phyloP scores from a whole-genome alignment of 2,888 invertebrate species.

The Tetragonula carbonaria region DNA sequence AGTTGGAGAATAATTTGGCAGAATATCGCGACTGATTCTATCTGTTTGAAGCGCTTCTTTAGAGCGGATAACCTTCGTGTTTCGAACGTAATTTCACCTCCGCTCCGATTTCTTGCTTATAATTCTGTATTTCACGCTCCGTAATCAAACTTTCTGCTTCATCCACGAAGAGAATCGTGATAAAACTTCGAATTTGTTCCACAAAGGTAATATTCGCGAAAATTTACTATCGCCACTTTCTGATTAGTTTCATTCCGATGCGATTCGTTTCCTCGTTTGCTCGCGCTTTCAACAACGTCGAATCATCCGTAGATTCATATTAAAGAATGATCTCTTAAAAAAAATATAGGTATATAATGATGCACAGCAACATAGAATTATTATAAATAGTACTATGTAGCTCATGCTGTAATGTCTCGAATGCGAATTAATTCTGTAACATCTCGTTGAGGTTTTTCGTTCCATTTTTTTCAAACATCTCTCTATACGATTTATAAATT shows the following conservation, averaged over 20 bases:
- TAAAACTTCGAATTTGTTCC: slow-evolving; percentile 10
- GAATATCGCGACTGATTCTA: neutral
- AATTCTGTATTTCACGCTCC: slow-evolving; percentile 11
- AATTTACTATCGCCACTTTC: neutral
- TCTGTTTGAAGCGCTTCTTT: neutral
- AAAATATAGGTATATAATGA: too few relatives aligned
- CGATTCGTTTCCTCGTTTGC: neutral
- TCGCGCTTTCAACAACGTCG: too few relatives aligned
- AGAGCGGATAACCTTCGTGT: neutral
- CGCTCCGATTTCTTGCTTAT: slow-evolving; percentile 2
- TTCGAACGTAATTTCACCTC: neutral
- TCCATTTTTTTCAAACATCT: neutral
- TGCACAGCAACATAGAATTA: too few relatives aligned
- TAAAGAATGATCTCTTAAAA: neutral
- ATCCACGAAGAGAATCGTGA: neutral
- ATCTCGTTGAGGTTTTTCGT: neutral
- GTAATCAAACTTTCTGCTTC: slow-evolving; percentile 16
- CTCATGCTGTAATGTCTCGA: too few relatives aligned
- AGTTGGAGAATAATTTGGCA: neutral
- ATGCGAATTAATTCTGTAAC: too few relatives aligned
- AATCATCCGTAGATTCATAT: neutral
- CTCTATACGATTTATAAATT: too few relatives aligned
- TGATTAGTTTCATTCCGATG: neutral
- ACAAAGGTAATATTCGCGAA: neutral
- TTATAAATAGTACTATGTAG: too few relatives aligned